Evolutionary conservation across 23 tunicate species (phyloP), one percentile per base, ranked within the genome.

Genomic region (Trididemnum clinides): DNA sequence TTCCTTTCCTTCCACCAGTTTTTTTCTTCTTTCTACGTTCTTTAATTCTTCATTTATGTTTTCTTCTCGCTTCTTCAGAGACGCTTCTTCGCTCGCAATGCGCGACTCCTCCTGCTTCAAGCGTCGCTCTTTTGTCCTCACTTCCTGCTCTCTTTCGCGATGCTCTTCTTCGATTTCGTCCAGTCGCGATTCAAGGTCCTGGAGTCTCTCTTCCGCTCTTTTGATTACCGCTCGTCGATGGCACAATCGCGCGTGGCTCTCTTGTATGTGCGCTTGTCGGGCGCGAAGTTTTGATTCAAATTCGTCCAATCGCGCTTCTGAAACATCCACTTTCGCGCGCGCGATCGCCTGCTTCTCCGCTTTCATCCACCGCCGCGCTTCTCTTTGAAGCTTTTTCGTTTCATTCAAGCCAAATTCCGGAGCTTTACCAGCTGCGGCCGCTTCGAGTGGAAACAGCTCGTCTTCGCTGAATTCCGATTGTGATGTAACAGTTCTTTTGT

Each of bases 221-320:
- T 81, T 88, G 12, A 93, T 57, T 22, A 85, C 31, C 7, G 98
- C 98, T 1, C 92, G 70, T 2, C 93, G 50, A 29, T 71, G 50
- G 34, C 98, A 93, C 88, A 93, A 57, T 77, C 84, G 84, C 22
- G 98, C 92, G 71, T 93, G 98, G 33, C 90, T 28, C 51, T 93
- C 98, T 5, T 93, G 84, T 28, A 93, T 87, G 51, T 59, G 85
- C 6, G 91, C 88, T 81, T 93, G 98, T 72, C 98, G 57, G 1
- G 98, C 93, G 19, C 77, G 39, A 19, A 93, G 83, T 33, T 84
- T 88, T 23, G 98, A 92, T 31, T 80, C 89, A 59, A 93, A 88
- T 70, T 93, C 98, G 19, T 64, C 72, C 72, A 88, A 37, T 70
- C 62, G 80, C 12, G 98, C 98, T 38, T 93, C 98, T 10, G 92